Evolutionary conservation across 1,140 invertebrate species (phyloP).

Genomic region (Cylas formicarius): DNA sequence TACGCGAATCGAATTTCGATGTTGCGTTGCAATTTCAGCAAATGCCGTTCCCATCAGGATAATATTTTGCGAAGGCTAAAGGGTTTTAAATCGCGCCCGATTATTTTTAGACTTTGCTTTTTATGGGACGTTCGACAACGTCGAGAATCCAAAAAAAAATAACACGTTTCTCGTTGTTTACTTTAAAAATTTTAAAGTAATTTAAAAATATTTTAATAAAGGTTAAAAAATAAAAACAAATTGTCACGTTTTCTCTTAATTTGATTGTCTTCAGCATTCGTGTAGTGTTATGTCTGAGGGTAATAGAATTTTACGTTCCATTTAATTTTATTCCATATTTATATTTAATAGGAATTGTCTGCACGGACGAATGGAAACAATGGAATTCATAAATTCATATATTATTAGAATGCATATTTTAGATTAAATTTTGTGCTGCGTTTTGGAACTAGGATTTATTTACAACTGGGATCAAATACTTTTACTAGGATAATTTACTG

Average conservation of each 20-base stretch:
- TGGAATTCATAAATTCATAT: neutral
- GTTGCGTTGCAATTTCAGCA: neutral
- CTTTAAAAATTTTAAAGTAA: slow-evolving; percentile 11
- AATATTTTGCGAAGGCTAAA: neutral
- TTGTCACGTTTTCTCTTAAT: no score
- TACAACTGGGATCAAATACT: no score
- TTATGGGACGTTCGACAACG: slow-evolving; percentile 7
- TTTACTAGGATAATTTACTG: no score
- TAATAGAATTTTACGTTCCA: no score
- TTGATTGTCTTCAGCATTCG: slow-evolving; percentile 7
- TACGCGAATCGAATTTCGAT: neutral
- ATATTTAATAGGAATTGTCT: slow-evolving; percentile 14
- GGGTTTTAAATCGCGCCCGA: neutral
- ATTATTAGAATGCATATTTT: neutral
- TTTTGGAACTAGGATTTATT: no score
- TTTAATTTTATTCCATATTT: slow-evolving; percentile 11
- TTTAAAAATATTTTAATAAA: no score
- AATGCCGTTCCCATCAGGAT: neutral
- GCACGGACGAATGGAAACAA: neutral
- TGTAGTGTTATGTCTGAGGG: slow-evolving; percentile 16
- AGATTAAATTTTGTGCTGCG: slow-evolving; percentile 7
- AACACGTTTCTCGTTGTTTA: slow-evolving; percentile 7
- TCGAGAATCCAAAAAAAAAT: slow-evolving; percentile 4
- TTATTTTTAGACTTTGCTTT: neutral
- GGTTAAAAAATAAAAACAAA: no score